Conservation (phyloP, 2,888 invertebrate genomes). For the Terebella lapidaria region DNA sequence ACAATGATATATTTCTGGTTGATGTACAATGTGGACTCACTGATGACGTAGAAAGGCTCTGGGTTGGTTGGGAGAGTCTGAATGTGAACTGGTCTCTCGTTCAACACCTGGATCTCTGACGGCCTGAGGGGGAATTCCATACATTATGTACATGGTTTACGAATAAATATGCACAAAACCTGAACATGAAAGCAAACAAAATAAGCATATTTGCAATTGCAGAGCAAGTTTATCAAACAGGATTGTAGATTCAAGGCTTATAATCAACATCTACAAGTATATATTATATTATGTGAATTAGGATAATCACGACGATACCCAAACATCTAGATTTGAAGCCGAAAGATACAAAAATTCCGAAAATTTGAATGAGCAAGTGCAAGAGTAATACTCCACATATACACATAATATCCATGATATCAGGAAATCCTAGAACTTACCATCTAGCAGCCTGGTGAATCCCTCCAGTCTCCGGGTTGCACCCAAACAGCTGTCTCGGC, state of each 20-base stretch:
- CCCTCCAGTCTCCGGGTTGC: conserved; percentile 23
- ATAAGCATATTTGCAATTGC: neutral
- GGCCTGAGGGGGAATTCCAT: too few relatives aligned
- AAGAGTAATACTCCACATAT: too few relatives aligned
- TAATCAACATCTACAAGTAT: neutral
- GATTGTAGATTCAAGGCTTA: neutral
- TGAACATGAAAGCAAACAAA: too few relatives aligned
- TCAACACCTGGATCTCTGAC: conserved; percentile 66
- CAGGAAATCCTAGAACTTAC: conserved; percentile 32
- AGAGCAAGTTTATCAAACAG: neutral
- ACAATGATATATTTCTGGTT: too few relatives aligned
- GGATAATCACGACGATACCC: too few relatives aligned
- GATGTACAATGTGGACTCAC: conserved; percentile 26
- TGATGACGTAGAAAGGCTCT: conserved; percentile 67
- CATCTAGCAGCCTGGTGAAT: conserved; percentile 49
- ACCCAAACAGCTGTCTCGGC: conserved; percentile 44
- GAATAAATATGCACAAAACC: too few relatives aligned
- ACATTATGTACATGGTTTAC: too few relatives aligned
- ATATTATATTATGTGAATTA: neutral
- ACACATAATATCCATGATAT: too few relatives aligned
- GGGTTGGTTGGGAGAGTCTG: conserved; percentile 66
- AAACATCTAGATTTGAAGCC: too few relatives aligned
- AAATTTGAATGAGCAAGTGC: too few relatives aligned
- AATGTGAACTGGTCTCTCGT: conserved; percentile 75
- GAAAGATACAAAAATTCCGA: too few relatives aligned